phyloP scores from a whole-genome alignment of 2,113 vertebrate genomes.

The Gnathonemus echidnorhynchus region DNA sequence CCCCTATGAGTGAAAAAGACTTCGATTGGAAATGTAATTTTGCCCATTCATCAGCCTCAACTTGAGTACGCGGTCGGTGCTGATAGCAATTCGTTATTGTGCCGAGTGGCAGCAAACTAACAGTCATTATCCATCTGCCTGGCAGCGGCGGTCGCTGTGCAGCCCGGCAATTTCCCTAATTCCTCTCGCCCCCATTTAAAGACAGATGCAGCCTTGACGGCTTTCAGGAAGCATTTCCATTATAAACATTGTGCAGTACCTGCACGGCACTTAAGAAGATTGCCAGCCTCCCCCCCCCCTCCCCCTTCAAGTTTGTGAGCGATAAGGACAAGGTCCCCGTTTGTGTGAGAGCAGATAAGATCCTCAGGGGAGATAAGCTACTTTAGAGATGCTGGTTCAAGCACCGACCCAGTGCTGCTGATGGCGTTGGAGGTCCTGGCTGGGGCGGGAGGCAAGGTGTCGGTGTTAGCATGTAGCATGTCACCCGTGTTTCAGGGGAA shows the following conservation, averaged over 20 bases:
- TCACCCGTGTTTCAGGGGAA: not conserved
- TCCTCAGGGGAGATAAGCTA: not conserved
- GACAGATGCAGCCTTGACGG: not conserved
- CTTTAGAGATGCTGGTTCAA: not conserved
- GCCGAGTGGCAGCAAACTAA: not conserved
- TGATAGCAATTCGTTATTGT: slow-evolving; percentile 6
- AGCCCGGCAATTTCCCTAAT: not conserved
- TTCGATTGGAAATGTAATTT: slow-evolving; percentile 10
- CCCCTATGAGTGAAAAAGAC: not conserved
- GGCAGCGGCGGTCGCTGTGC: not conserved
- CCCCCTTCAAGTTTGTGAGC: not conserved
- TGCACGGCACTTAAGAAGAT: not conserved
- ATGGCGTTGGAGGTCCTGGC: not conserved
- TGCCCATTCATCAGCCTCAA: slow-evolving; percentile 5
- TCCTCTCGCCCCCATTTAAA: not conserved
- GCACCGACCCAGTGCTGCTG: not conserved
- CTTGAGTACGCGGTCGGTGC: not conserved
- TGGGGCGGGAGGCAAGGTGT: not conserved
- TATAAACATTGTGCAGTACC: not conserved
- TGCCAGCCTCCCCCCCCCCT: not conserved
- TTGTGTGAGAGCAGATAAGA: not conserved
- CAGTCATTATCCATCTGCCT: not conserved
- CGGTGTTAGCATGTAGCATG: not conserved
- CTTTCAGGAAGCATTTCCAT: slow-evolving; percentile 9
- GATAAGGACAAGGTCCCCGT: not conserved